Evolutionary conservation across 2,113 vertebrate species (phyloP).

Genomic region (Coregonus clupeaformis): DNA sequence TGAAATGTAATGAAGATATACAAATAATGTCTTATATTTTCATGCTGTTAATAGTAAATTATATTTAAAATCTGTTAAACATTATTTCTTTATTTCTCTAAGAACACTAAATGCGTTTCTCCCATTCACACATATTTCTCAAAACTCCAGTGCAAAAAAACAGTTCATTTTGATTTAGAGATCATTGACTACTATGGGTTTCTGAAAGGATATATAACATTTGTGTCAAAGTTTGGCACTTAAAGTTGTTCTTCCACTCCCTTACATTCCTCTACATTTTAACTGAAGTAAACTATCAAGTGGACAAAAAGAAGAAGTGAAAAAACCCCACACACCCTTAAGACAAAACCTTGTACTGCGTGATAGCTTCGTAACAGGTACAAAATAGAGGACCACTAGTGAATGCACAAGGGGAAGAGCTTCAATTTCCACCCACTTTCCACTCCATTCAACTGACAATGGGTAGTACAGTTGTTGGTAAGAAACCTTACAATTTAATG

Average conservation of each 20-base stretch:
- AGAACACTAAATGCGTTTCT: not conserved
- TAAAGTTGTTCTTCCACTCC: slow-evolving; percentile 31
- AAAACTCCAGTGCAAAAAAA: not conserved
- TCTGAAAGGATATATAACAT: slow-evolving; percentile 34
- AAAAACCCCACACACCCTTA: slow-evolving; percentile 41
- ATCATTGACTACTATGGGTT: not conserved
- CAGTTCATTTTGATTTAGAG: not conserved
- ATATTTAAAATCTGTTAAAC: not conserved
- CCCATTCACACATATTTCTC: not conserved
- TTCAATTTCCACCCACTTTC: not conserved
- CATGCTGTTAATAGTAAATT: not conserved
- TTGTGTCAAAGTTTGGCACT: slow-evolving; percentile 64
- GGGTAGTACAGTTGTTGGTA: not conserved
- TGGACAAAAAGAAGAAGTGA: slow-evolving; percentile 31
- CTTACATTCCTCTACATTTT: slow-evolving; percentile 46
- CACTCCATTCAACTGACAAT: not conserved
- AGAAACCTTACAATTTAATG: not conserved
- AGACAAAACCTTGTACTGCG: slow-evolving; percentile 36
- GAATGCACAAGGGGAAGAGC: slow-evolving; percentile 23
- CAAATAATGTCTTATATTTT: not conserved
- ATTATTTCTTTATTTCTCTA: not conserved
- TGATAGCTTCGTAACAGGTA: slow-evolving; percentile 28
- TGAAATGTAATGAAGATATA: not conserved
- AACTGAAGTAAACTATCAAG: slow-evolving; percentile 51
- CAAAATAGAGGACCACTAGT: slow-evolving; percentile 36